Percentiles rank a stretch among this genome's conserved stretches.
These are phyloP conservation scores for Buphagus erythrorhynchus DNA, from an alignment of 2,797 vertebrate genomes.

Conservation along the genomic window DNA sequence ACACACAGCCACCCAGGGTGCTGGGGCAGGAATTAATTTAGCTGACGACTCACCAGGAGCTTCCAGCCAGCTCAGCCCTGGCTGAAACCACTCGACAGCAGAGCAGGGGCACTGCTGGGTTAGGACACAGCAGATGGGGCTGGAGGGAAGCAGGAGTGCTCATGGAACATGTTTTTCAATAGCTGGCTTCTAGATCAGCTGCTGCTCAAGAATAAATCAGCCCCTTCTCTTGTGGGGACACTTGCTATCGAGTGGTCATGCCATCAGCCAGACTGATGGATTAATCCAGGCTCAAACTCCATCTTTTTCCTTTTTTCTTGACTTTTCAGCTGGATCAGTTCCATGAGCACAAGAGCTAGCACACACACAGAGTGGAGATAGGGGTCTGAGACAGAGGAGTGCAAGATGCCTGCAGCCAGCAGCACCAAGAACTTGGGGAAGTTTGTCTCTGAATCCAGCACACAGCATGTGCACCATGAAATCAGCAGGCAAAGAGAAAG, in stretches of 20 bases:
- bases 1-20: not conserved
- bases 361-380: not conserved
- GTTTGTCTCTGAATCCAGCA: not conserved
- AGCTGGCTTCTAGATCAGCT: not conserved
- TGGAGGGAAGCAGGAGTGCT: not conserved
- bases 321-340: not conserved
- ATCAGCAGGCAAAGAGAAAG: not conserved
- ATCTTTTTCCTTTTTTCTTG: not conserved
- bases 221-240: not conserved
- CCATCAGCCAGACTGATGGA: not conserved
- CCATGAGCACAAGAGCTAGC: not conserved
- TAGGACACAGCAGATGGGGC: not conserved
- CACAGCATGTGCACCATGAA: fast-evolving
- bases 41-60: not conserved
- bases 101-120: fast-evolving
- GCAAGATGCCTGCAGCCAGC: not conserved
- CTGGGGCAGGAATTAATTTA: not conserved
- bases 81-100: not conserved
- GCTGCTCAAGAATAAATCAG: not conserved
- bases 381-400: not conserved
- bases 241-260: fast-evolving
- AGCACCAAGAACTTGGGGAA: not conserved
- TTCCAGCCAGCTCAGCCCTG: not conserved
- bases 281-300: not conserved
- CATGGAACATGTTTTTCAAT: not conserved